phyloP scores from a whole-genome alignment of 2,113 vertebrate genomes.

The Trogon melanurus region DNA sequence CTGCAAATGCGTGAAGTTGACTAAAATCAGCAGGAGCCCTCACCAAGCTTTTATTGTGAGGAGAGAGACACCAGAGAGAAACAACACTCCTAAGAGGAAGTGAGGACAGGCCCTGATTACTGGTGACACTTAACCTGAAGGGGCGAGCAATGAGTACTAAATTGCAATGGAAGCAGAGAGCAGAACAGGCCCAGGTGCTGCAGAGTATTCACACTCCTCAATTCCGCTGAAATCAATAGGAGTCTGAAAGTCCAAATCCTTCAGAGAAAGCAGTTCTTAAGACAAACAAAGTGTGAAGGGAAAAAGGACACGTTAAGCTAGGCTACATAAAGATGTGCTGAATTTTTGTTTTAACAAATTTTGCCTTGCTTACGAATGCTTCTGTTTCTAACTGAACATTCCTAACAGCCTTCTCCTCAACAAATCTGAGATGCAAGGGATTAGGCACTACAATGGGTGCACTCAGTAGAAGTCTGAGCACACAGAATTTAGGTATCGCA shows the following conservation, averaged over 20 bases:
- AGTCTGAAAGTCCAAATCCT: not conserved
- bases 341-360: not conserved
- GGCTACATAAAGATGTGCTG: not conserved
- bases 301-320: not conserved
- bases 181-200: not conserved
- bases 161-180: not conserved
- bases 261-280: not conserved
- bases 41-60: not conserved
- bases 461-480: not conserved
- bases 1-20: not conserved
- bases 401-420: not conserved
- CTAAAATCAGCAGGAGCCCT: not conserved
- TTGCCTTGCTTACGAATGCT: not conserved
- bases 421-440: not conserved
- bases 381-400: not conserved
- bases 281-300: not conserved
- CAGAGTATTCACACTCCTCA: not conserved
- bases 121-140: not conserved
- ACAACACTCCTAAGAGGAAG: not conserved
- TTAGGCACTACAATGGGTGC: not conserved
- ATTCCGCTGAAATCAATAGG: not conserved
- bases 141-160: not conserved
- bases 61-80: not conserved
- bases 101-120: not conserved
- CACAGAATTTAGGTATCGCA: not conserved